A percentile compares a stretch with the other conserved stretches of the same genome.
These are phyloP conservation scores for Lepidurus apus DNA, from an alignment of 1,140 invertebrate genomes.

Conservation along the genomic window DNA sequence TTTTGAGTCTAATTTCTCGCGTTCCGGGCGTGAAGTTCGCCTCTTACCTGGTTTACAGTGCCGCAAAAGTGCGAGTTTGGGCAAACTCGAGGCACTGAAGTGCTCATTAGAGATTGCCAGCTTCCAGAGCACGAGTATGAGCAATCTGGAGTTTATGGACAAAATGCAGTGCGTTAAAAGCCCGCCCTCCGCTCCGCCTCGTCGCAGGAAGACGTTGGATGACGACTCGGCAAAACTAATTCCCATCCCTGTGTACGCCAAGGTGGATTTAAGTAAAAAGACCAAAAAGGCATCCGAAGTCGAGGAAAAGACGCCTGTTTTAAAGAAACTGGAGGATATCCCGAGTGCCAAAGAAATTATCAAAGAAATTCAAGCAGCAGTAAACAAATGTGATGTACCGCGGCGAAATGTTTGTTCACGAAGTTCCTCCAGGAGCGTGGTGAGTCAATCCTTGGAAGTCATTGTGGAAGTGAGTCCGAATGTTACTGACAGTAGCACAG, in stretches of 20 bases:
- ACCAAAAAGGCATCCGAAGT: neutral
- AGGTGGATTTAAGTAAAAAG: conserved; percentile 33
- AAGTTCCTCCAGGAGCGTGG: neutral
- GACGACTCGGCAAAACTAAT: neutral
- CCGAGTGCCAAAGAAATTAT: neutral
- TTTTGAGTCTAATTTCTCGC: neutral
- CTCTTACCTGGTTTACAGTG: neutral
- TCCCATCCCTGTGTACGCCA: conserved; percentile 30
- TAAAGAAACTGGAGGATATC: neutral
- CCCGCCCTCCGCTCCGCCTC: conserved; percentile 31
- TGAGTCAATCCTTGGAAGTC: conserved; percentile 23
- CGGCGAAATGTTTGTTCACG: neutral
- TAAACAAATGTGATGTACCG: neutral
- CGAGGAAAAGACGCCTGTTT: neutral
- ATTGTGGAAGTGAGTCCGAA: conserved; percentile 28
- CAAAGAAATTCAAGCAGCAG: conserved; percentile 13
- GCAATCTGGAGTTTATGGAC: neutral
- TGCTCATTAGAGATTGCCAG: neutral
- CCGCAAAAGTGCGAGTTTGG: conserved; percentile 30
- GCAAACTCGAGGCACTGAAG: conserved; percentile 25
- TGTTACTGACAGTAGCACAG: neutral
- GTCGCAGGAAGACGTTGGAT: conserved; percentile 29
- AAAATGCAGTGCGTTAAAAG: neutral
- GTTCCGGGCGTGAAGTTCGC: neutral
- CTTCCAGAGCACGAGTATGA: neutral